Conservation (phyloP, 2,113 vertebrate species). For the Chloropsis hardwickii region DNA sequence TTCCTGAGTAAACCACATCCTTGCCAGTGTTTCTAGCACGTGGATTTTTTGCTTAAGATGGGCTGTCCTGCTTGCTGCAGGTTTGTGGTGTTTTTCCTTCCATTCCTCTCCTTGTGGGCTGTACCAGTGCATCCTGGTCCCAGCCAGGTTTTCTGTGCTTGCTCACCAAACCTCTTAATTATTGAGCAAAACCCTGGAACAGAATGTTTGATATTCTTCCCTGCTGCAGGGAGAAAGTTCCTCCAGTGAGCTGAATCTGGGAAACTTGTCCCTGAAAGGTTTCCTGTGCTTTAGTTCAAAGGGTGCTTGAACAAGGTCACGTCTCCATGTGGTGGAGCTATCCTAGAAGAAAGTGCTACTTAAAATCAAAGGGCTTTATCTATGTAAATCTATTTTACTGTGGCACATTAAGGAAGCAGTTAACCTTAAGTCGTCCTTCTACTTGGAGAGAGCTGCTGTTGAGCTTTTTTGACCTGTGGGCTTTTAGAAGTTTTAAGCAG, state of each 20-base stretch:
- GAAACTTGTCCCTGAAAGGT: background rate
- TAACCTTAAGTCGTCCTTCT: background rate
- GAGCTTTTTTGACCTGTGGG: background rate
- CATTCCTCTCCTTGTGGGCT: background rate
- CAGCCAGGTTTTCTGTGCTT: background rate
- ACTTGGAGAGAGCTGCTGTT: background rate
- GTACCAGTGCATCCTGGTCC: background rate
- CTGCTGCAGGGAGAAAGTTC: background rate
- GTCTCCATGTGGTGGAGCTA: background rate
- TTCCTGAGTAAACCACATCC: background rate
- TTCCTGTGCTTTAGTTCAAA: background rate
- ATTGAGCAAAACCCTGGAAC: background rate
- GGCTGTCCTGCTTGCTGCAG: background rate
- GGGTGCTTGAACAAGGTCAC: background rate
- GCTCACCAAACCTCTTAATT: background rate
- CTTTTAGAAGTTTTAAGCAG: background rate
- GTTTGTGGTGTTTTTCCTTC: background rate
- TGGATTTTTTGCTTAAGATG: background rate
- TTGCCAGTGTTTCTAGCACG: background rate
- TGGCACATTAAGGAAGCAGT: background rate
- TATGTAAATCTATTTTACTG: background rate
- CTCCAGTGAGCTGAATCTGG: background rate
- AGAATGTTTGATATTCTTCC: background rate
- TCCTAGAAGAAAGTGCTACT: background rate
- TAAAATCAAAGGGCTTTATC: background rate